A percentile compares a stretch with the other conserved stretches of the same genome.
phyloP scores from a whole-genome alignment of 1,140 invertebrate species.

The Sweltsa coloradensis region DNA sequence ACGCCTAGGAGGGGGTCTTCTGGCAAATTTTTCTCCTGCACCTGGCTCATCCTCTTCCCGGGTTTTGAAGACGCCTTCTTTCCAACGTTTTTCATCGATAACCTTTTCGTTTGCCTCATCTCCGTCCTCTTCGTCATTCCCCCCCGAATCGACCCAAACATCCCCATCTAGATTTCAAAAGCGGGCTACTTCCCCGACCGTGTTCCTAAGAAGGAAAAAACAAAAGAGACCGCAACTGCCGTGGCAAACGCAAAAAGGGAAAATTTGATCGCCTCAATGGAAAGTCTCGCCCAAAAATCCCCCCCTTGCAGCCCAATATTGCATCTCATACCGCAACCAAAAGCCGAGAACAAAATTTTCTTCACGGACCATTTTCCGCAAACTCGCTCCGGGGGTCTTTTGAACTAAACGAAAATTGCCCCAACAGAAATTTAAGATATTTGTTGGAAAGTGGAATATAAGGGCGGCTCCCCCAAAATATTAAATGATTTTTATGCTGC shows the following conservation, averaged over 20 bases:
- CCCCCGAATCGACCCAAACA: constrained; percentile 1
- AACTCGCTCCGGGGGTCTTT: constrained; percentile 66
- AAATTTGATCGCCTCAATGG: constrained; percentile 37
- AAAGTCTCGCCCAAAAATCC: constrained; percentile 56
- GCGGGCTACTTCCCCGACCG: constrained; percentile 4
- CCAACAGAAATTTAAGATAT: constrained; percentile 70
- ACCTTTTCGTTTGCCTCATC: constrained; percentile 15
- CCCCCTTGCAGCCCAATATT: constrained; percentile 62
- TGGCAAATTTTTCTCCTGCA: constrained; percentile 3
- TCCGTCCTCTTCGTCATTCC: constrained; percentile 3
- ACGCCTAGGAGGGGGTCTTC: constrained; percentile 2
- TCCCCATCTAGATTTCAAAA: neutral
- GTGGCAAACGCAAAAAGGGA: neutral
- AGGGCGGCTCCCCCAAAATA: constrained; percentile 46
- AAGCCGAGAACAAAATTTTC: constrained; percentile 63
- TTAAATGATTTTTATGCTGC: constrained; percentile 80
- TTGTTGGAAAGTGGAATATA: constrained; percentile 95
- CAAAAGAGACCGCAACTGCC: neutral
- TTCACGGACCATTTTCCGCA: constrained; percentile 62
- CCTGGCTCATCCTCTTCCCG: neutral
- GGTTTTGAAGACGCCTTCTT: constrained; percentile 20
- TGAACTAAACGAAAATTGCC: constrained; percentile 78
- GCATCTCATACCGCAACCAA: constrained; percentile 64
- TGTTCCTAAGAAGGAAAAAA: neutral
- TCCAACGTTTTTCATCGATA: constrained; percentile 28